Conservation (phyloP, 2,113 vertebrate genomes). For the Bombycilla garrulus region DNA sequence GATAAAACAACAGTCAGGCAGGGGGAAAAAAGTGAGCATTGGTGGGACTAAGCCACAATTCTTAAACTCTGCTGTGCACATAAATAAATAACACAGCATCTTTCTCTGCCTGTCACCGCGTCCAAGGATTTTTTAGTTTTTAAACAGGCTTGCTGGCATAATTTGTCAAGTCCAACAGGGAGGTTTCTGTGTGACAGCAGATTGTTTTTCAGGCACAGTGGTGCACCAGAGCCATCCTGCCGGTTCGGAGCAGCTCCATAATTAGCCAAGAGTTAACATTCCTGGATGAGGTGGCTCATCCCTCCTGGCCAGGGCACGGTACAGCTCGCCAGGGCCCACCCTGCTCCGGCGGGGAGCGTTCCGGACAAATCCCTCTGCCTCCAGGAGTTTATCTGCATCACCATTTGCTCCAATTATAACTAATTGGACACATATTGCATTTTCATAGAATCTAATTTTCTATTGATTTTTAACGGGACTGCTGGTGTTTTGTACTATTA, state of each 20-base stretch:
- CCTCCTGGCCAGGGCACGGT: not conserved
- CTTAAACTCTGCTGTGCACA: not conserved
- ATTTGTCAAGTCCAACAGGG: conserved; percentile 46
- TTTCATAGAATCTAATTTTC: conserved; percentile 74
- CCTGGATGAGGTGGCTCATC: not conserved
- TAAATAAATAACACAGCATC: conserved; percentile 19
- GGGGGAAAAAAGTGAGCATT: not conserved
- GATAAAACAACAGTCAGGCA: not conserved
- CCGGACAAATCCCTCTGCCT: not conserved
- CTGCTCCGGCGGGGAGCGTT: not conserved
- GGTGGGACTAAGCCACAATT: not conserved
- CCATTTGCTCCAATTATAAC: conserved; percentile 72
- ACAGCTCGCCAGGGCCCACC: not conserved
- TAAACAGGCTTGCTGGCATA: conserved; percentile 61
- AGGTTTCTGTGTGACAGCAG: conserved; percentile 20
- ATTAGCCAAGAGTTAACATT: conserved; percentile 52
- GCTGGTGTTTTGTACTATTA: conserved; percentile 57
- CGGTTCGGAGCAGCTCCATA: conserved; percentile 4
- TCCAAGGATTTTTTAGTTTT: conserved; percentile 63
- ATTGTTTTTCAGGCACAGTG: conserved; percentile 18
- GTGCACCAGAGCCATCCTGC: not conserved
- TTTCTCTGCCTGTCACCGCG: conserved; percentile 39
- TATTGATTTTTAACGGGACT: conserved; percentile 70
- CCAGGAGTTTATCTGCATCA: conserved; percentile 44
- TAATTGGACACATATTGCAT: conserved; percentile 71